These are phyloP conservation scores for Dipodomys merriami DNA, from an alignment of 2,113 vertebrate genomes.

Conservation along the genomic window DNA sequence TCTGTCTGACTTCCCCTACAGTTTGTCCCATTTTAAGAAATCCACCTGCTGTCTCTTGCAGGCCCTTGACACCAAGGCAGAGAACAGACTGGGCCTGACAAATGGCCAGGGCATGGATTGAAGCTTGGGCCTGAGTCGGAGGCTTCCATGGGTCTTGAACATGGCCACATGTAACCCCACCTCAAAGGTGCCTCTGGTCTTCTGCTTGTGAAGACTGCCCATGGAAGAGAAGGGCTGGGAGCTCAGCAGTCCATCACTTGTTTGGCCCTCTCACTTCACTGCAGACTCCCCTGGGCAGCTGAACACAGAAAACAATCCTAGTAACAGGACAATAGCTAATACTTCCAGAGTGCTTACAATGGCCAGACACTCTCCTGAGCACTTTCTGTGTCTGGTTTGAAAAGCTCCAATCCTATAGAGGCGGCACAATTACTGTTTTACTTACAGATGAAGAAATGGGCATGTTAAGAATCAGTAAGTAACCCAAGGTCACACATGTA, in stretches of 20 bases:
- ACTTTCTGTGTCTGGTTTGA: neutral
- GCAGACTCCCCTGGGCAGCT: neutral
- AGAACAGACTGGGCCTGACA: neutral
- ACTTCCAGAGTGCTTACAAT: neutral
- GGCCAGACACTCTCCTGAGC: neutral
- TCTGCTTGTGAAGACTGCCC: neutral
- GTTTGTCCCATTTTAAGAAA: neutral
- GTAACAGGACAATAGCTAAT: neutral
- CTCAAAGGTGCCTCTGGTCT: neutral
- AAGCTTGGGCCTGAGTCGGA: neutral
- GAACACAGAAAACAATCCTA: neutral
- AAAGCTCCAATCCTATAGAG: neutral
- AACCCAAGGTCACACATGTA: neutral
- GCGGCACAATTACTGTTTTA: neutral
- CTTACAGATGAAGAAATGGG: neutral
- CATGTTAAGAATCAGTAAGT: neutral
- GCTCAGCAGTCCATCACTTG: neutral
- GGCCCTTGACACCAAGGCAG: neutral
- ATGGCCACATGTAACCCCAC: neutral
- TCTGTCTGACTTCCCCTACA: neutral
- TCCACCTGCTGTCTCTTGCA: neutral
- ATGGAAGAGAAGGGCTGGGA: neutral
- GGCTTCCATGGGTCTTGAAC: fast-evolving
- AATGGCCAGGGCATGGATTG: neutral
- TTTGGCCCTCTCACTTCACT: fast-evolving